phyloP scores from a whole-genome alignment of 2,113 vertebrate genomes.

The Anser brachyrhynchus region DNA sequence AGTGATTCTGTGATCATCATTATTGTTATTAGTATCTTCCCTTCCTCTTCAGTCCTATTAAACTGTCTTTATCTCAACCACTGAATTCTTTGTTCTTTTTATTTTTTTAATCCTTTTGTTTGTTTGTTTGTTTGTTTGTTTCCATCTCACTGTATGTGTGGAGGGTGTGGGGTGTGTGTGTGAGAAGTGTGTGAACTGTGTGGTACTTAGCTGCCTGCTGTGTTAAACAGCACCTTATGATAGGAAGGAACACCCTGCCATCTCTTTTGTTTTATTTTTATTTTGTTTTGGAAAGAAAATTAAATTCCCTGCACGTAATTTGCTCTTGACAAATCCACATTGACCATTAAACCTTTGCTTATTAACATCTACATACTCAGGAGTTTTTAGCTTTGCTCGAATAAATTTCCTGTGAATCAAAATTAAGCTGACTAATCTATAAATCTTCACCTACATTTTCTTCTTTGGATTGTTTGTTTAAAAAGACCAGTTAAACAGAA shows the following conservation, averaged over 20 bases:
- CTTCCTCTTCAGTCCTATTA: no score
- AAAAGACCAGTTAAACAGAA: background rate
- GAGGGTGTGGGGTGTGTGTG: no score
- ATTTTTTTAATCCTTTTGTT: no score
- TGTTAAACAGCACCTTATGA: background rate
- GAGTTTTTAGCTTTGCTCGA: background rate
- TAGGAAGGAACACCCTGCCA: background rate
- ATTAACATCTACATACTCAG: background rate
- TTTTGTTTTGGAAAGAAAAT: background rate
- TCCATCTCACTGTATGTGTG: no score
- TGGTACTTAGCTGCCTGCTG: no score
- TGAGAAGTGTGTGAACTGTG: no score
- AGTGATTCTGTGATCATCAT: no score
- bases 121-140: no score
- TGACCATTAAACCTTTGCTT: background rate
- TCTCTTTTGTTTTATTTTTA: background rate
- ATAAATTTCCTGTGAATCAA: background rate
- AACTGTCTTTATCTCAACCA: no score
- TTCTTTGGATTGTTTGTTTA: background rate
- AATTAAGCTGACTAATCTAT: background rate
- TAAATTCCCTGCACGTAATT: background rate
- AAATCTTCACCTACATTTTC: background rate
- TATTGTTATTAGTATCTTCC: no score
- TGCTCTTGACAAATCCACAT: background rate
- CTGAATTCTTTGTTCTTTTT: no score